Percentiles rank a stretch among this genome's conserved stretches.
phyloP scores from a whole-genome alignment of 2,797 vertebrate species.

The Dendrocincla fuliginosa region DNA sequence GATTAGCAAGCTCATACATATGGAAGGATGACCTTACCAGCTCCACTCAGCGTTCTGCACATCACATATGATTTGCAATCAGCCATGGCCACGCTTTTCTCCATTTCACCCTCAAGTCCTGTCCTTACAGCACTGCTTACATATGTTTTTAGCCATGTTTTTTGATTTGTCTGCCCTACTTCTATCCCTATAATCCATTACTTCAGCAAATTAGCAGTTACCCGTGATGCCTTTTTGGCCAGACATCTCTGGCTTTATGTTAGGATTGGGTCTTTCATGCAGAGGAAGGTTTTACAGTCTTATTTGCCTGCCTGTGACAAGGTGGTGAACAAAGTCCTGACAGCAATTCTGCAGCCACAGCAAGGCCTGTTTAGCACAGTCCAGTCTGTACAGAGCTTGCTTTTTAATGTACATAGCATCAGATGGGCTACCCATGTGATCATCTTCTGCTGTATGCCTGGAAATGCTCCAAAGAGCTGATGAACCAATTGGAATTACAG shows the following conservation, averaged over 20 bases:
- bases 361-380: neutral
- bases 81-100: conserved; percentile 5
- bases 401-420: conserved; percentile 13
- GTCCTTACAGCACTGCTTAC: neutral
- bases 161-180: neutral
- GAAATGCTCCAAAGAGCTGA: conserved; percentile 51
- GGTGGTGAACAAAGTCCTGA: neutral
- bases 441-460: conserved; percentile 39
- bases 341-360: neutral
- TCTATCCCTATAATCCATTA: neutral
- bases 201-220: neutral
- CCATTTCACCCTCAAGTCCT: conserved; percentile 45
- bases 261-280: neutral
- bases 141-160: neutral
- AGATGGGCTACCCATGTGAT: conserved; percentile 39
- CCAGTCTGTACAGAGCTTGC: neutral
- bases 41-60: neutral
- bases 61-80: conserved; percentile 41
- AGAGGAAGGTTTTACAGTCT: neutral
- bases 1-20: conserved; percentile 46
- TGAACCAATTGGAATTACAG: conserved; percentile 45
- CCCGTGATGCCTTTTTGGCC: neutral
- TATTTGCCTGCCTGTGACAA: neutral
- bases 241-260: neutral
- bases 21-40: conserved; percentile 59